A percentile compares a stretch with the other conserved stretches of the same genome.
Conservation (phyloP, 2,888 invertebrate genomes). For the Parasteatoda lunata region DNA sequence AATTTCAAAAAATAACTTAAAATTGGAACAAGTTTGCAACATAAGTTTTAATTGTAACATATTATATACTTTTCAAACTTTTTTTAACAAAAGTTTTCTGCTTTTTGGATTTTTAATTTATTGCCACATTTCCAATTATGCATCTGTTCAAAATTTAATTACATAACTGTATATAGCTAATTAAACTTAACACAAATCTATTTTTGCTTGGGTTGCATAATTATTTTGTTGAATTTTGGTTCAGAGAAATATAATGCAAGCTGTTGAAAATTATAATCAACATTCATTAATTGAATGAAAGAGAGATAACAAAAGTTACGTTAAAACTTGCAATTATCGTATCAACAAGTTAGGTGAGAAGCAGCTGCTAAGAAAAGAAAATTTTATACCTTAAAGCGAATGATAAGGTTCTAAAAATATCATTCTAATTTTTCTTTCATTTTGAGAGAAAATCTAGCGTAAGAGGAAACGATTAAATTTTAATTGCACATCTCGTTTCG, state of each 20-base stretch:
- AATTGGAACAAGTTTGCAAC: too few species aligned
- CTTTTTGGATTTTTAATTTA: too few species aligned
- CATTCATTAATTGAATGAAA: conserved; percentile 1
- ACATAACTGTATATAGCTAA: too few species aligned
- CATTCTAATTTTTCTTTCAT: conserved; percentile 16
- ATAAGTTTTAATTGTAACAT: too few species aligned
- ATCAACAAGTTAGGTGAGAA: conserved; percentile 32
- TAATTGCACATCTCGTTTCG: conserved; percentile 45
- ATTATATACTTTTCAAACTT: too few species aligned
- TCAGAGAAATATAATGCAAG: background rate
- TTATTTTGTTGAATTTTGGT: background rate
- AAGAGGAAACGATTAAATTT: conserved; percentile 51
- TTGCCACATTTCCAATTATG: too few species aligned
- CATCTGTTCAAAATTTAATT: too few species aligned
- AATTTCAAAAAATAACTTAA: too few species aligned
- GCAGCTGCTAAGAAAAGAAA: conserved; percentile 12
- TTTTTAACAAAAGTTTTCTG: too few species aligned
- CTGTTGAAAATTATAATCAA: background rate
- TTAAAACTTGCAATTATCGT: conserved; percentile 48
- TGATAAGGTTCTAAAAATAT: conserved; percentile 36
- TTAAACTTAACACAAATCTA: too few species aligned
- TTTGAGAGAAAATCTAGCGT: conserved; percentile 21
- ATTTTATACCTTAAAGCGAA: conserved; percentile 5
- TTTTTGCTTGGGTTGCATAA: background rate
- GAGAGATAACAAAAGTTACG: conserved; percentile 38